These are phyloP conservation scores for Zingel zingel DNA, from an alignment of 2,113 vertebrate species.

Conservation along the genomic window DNA sequence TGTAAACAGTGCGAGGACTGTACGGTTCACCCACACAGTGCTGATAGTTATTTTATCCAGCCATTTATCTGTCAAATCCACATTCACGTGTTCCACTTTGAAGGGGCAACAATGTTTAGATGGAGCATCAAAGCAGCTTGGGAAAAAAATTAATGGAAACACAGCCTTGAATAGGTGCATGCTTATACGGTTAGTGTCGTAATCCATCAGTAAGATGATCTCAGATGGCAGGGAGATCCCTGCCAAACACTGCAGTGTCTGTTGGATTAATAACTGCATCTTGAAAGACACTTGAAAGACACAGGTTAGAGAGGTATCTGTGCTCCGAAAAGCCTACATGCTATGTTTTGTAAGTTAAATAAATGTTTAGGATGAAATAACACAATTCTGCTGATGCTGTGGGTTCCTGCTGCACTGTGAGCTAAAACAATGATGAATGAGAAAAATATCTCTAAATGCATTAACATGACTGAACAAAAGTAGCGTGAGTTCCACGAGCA, in stretches of 20 bases:
- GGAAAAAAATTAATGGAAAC: slow-evolving; percentile 20
- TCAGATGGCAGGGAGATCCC: slow-evolving; percentile 33
- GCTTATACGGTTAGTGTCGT: slow-evolving; percentile 60
- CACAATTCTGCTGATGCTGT: background rate
- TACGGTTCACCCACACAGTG: background rate
- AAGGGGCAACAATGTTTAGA: slow-evolving; percentile 69
- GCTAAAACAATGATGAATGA: background rate
- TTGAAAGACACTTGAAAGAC: slow-evolving; percentile 6
- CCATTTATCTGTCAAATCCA: slow-evolving; percentile 65
- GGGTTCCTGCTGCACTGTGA: background rate
- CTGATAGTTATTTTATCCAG: slow-evolving; percentile 26
- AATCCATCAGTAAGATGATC: slow-evolving; percentile 64
- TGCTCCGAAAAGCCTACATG: background rate
- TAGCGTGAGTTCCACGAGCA: background rate
- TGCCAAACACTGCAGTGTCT: slow-evolving; percentile 59
- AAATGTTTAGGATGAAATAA: background rate
- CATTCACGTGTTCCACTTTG: slow-evolving; percentile 55
- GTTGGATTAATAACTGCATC: slow-evolving; percentile 53
- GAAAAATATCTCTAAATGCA: background rate
- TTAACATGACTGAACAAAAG: background rate
- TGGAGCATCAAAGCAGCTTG: slow-evolving; percentile 24
- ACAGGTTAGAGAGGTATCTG: background rate
- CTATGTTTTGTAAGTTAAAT: background rate
- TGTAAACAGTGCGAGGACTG: background rate
- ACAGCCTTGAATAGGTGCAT: slow-evolving; percentile 31